Percentiles rank a stretch among this genome's conserved stretches.
Conservation (phyloP, 2,797 vertebrate species). For the Macrochelys suwanniensis region DNA sequence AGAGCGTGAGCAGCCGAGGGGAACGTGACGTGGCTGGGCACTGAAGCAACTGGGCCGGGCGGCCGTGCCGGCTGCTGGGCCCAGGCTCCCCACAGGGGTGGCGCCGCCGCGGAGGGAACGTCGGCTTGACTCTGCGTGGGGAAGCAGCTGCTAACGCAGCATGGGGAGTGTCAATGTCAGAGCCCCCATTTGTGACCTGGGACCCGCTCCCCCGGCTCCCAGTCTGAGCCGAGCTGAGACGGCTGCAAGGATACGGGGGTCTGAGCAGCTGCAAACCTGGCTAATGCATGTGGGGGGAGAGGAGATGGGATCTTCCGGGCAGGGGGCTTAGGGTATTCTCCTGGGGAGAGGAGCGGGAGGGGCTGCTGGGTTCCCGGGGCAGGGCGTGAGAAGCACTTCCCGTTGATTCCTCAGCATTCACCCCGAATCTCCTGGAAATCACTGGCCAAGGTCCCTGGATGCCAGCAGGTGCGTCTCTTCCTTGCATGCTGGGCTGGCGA, state of each 20-base stretch:
- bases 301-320: background rate
- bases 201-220: background rate
- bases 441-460: background rate
- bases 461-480: background rate
- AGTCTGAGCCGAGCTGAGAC: rapidly evolving
- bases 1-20: background rate
- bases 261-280: background rate
- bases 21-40: rapidly evolving
- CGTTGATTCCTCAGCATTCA: background rate
- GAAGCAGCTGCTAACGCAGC: background rate
- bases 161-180: background rate
- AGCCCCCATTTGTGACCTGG: background rate
- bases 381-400: background rate
- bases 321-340: background rate
- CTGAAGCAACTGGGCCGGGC: rapidly evolving
- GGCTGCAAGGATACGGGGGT: rapidly evolving
- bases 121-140: rapidly evolving
- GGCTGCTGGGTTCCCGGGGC: background rate
- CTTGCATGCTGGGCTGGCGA: background rate
- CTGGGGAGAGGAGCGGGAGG: background rate
- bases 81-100: background rate
- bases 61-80: background rate
- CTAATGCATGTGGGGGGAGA: background rate
- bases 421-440: background rate
- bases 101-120: background rate